A percentile compares a stretch with the other conserved stretches of the same genome.
Evolutionary conservation across 2,797 vertebrate genomes (phyloP).

Genomic region (Cichlasoma orientale): DNA sequence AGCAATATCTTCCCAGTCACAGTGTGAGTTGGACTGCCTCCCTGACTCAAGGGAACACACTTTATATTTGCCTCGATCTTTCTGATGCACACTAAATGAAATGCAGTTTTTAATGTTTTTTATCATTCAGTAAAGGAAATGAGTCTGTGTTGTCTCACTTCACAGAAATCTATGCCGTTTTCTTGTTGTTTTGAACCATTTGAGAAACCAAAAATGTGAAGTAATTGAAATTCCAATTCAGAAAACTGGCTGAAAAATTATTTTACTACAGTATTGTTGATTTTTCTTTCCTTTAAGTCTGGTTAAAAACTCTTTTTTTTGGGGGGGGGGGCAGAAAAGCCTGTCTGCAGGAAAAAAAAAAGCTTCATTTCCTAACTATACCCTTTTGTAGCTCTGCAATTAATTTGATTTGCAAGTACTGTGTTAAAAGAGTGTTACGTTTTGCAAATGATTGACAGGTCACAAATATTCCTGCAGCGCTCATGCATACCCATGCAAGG

Average conservation of each 20-base stretch:
- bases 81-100: not conserved
- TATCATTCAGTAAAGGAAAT: not conserved
- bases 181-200: not conserved
- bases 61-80: slow-evolving; percentile 5
- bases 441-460: not conserved
- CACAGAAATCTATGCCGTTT: not conserved
- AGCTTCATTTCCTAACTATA: not conserved
- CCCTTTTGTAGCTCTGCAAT: not conserved
- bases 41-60: slow-evolving; percentile 8
- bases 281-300: too few species aligned
- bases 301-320: too few species aligned
- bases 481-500: not conserved
- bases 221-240: not conserved
- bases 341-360: too few species aligned
- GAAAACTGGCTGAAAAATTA: too few species aligned
- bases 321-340: too few species aligned
- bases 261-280: too few species aligned
- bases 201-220: not conserved
- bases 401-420: not conserved
- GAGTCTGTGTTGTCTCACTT: not conserved
- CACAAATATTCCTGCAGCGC: not conserved
- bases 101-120: not conserved
- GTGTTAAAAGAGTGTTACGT: not conserved
- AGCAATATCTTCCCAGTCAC: slow-evolving; percentile 93
- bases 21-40: slow-evolving; percentile 85